phyloP scores from a whole-genome alignment of 2,888 invertebrate genomes.

The Drosophila aldrichi region DNA sequence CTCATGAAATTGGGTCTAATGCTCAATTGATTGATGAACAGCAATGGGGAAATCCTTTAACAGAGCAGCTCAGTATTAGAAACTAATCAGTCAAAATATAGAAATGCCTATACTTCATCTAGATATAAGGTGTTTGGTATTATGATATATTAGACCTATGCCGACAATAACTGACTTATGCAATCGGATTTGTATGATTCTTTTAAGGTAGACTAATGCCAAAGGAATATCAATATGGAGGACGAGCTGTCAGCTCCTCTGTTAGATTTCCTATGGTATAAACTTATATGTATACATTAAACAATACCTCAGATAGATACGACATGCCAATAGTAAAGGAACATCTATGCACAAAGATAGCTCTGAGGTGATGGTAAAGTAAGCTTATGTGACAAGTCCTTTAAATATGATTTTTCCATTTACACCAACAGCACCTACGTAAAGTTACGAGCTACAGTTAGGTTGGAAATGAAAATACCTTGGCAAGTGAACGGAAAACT shows the following conservation, averaged over 20 bases:
- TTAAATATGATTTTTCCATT: background rate
- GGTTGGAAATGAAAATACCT: background rate
- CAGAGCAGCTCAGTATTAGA: background rate
- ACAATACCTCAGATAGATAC: too few species aligned
- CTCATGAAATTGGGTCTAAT: constrained; percentile 35
- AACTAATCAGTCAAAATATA: background rate
- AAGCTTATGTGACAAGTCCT: constrained; percentile 2
- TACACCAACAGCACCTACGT: background rate
- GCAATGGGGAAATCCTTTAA: background rate
- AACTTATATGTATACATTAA: background rate
- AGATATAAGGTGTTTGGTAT: background rate
- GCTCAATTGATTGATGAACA: constrained; percentile 23
- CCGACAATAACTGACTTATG: background rate
- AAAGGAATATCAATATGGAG: background rate
- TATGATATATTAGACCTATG: background rate
- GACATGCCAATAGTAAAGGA: background rate
- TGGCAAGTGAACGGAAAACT: background rate
- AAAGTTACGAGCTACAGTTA: background rate
- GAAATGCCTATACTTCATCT: accelerated
- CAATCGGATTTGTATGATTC: background rate
- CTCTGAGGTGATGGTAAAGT: background rate
- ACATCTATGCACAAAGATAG: background rate
- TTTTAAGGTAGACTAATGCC: too few species aligned
- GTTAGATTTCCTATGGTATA: background rate
- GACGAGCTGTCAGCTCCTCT: background rate